phyloP scores from a whole-genome alignment of 2,888 invertebrate species.

The Laspeyria flexula region DNA sequence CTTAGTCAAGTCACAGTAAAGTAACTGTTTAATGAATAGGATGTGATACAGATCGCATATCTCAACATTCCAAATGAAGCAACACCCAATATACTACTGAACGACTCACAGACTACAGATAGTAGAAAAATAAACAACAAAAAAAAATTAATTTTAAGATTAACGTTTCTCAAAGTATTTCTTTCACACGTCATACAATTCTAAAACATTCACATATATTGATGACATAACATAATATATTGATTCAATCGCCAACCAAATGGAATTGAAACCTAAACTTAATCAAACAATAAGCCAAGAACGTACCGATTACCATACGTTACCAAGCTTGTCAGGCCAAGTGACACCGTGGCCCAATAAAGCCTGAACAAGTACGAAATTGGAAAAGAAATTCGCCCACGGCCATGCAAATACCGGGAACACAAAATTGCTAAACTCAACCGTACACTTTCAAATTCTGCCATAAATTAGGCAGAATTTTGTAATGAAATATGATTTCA shows the following conservation, averaged over 20 bases:
- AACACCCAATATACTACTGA: too few relatives aligned
- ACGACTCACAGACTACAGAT: too few relatives aligned
- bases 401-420: conserved; percentile 69
- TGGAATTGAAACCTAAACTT: conserved; percentile 3
- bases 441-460: conserved; percentile 29
- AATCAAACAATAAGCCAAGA: conserved; percentile 22
- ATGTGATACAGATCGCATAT: too few relatives aligned
- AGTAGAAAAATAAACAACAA: too few relatives aligned
- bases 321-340: conserved; percentile 55
- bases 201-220: too few relatives aligned
- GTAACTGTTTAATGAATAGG: too few relatives aligned
- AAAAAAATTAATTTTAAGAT: too few relatives aligned
- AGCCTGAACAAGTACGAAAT: conserved; percentile 76
- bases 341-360: conserved; percentile 73
- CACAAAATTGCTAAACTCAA: conserved; percentile 69
- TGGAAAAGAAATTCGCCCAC: conserved; percentile 74
- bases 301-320: conserved; percentile 40
- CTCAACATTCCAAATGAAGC: too few relatives aligned
- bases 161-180: too few relatives aligned
- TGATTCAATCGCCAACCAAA: background rate
- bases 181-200: too few relatives aligned
- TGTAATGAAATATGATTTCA: conserved; percentile 44
- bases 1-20: too few relatives aligned
- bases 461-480: conserved; percentile 42
- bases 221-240: too few relatives aligned